These are phyloP conservation scores for Chaetorhynchus papuensis DNA, from an alignment of 2,113 vertebrate species.

Conservation along the genomic window DNA sequence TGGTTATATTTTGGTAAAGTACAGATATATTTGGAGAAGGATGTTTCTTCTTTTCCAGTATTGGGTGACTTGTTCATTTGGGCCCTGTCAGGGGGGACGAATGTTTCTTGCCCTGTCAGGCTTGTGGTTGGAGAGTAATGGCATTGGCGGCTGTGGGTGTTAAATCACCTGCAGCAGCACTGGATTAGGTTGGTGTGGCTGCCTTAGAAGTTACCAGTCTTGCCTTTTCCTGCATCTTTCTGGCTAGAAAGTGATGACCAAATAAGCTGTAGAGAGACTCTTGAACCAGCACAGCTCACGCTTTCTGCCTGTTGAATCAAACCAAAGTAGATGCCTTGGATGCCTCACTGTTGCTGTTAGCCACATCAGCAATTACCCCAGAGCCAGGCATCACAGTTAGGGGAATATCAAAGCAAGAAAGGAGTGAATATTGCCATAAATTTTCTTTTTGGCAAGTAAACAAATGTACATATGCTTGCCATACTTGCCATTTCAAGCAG, in stretches of 20 bases:
- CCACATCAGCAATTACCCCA: background rate
- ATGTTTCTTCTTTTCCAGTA: background rate
- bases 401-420: background rate
- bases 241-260: background rate
- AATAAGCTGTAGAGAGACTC: background rate
- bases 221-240: background rate
- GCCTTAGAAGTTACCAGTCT: background rate
- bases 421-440: background rate
- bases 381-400: background rate
- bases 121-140: background rate
- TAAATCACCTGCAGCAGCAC: background rate
- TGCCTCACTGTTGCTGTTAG: background rate
- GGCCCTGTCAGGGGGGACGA: too few relatives aligned
- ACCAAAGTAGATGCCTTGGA: background rate
- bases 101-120: slow-evolving; percentile 24
- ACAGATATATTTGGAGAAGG: background rate
- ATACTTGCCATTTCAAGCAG: background rate
- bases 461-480: background rate
- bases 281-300: background rate
- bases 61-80: slow-evolving; percentile 1
- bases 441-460: background rate
- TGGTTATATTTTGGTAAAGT: background rate
- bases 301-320: background rate
- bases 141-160: background rate
- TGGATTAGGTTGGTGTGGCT: background rate